Base-by-base conservation (phyloP, 2,888 invertebrate species). In the Torymus texanus region DNA sequence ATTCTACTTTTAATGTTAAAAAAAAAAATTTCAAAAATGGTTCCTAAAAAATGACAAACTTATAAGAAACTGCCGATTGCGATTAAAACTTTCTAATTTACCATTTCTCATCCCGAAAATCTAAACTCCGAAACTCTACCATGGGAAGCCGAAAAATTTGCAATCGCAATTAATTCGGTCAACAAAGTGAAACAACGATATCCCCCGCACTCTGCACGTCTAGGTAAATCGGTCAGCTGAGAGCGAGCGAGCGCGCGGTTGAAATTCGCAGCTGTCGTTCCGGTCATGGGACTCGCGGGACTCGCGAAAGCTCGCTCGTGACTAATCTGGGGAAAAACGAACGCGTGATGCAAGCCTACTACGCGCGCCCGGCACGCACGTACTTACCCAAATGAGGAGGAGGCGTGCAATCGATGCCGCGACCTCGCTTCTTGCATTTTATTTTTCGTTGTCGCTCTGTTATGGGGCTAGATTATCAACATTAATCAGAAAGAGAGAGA, bases 311-410 rank as follows among this genome's bases (percentile, higher is more conserved):
- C 66, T 61, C 63, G 29, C 58, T 68, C 62, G 73, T 73, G 73
- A 78, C 62, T 78, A 78, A 73, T 67, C 62, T 65, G 14, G 41
- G 29, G n/a, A n/a, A 10, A 53, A 58, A 8, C 58, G n/a, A 24
- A 14, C 67, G 41, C 41, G 41, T 41, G 41, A 1, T 41, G 41
- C 41, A 8, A 41, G 41, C 41, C 41, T 41, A 41, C 58, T 75
- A 56, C 67, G 14, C 53, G 51, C 51, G 2, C 13, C 50, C 3
- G 50, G 41, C 78, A 70, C 63, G 56, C 73, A 70, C 53, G 58
- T 71, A 75, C 75, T 75, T 75, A 75, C 61, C 24, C 61, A 79
- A 75, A 78, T 78, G 74, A 63, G 63, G 62, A 68, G 24, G 62
- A 50, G 51, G 41, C 41, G 41, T 56, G 41, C 74, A 68, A 78